These are phyloP conservation scores for Hippocampus barbouri DNA, from an alignment of 2,113 vertebrate genomes.

Conservation along the genomic window DNA sequence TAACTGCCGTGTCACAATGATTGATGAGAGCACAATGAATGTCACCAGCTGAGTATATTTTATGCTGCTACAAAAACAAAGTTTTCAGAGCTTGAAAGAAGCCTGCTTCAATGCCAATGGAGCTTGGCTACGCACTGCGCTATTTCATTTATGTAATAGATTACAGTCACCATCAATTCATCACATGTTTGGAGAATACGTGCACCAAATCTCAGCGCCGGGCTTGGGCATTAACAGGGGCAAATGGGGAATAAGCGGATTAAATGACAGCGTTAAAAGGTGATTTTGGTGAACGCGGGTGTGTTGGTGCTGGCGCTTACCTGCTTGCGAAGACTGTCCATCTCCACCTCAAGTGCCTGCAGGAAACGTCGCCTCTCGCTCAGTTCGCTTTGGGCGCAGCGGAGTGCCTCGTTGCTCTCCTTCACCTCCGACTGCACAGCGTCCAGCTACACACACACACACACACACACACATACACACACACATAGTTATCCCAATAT, in stretches of 20 bases:
- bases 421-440: constrained; percentile 71
- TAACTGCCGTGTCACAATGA: constrained; percentile 20
- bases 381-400: constrained; percentile 68
- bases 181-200: no score
- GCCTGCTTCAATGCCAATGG: no score
- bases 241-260: background rate
- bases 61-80: background rate
- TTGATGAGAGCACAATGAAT: constrained; percentile 25
- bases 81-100: background rate
- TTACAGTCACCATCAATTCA: no score
- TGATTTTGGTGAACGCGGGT: no score
- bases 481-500: no score
- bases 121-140: no score
- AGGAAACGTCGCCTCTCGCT: constrained; percentile 71
- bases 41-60: constrained; percentile 26
- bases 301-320: constrained; percentile 34
- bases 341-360: constrained; percentile 73
- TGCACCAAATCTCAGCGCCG: no score
- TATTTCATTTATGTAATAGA: no score
- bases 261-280: background rate
- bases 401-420: constrained; percentile 71
- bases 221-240: background rate
- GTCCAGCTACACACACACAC: constrained; percentile 60
- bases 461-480: background rate
- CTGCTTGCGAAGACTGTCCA: constrained; percentile 73